Conservation (phyloP, 2,888 invertebrate species). For the Polydrusus tereticollis region DNA sequence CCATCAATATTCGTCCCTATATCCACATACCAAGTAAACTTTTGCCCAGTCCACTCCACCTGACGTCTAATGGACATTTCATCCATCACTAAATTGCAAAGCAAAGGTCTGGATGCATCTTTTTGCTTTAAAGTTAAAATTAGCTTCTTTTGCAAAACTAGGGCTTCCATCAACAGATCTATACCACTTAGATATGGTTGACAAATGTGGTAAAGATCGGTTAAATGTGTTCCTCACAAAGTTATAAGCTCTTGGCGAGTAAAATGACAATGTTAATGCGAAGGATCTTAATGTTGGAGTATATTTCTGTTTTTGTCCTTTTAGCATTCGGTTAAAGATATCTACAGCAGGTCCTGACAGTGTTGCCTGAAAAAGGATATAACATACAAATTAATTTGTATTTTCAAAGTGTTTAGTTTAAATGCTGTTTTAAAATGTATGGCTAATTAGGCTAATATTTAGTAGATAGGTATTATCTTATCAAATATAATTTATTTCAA, state of each 20-base stretch:
- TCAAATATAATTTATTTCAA: too few relatives aligned
- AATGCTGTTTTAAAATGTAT: too few relatives aligned
- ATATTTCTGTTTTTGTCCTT: too few relatives aligned
- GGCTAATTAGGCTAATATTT: too few relatives aligned
- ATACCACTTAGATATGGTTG: slow-evolving; percentile 48
- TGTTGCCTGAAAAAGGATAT: too few relatives aligned
- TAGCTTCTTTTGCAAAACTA: slow-evolving; percentile 37
- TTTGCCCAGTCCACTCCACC: slow-evolving; percentile 6
- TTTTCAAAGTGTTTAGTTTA: too few relatives aligned
- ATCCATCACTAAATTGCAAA: slow-evolving; percentile 24
- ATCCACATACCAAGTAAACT: neutral
- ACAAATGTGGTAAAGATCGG: slow-evolving; percentile 43
- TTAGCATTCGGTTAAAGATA: too few relatives aligned
- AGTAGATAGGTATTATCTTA: too few relatives aligned
- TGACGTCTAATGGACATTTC: slow-evolving; percentile 19
- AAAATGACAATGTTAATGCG: slow-evolving; percentile 43
- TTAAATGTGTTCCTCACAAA: too few relatives aligned
- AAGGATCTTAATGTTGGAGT: neutral
- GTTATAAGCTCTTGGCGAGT: slow-evolving; percentile 47
- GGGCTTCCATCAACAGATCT: too few relatives aligned
- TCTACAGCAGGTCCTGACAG: too few relatives aligned
- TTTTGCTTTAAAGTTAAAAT: neutral
- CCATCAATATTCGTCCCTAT: slow-evolving; percentile 43
- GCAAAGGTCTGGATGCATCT: neutral
- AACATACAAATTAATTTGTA: too few relatives aligned